phyloP scores from a whole-genome alignment of 2,888 invertebrate species.

The Drosophila stalkeri region DNA sequence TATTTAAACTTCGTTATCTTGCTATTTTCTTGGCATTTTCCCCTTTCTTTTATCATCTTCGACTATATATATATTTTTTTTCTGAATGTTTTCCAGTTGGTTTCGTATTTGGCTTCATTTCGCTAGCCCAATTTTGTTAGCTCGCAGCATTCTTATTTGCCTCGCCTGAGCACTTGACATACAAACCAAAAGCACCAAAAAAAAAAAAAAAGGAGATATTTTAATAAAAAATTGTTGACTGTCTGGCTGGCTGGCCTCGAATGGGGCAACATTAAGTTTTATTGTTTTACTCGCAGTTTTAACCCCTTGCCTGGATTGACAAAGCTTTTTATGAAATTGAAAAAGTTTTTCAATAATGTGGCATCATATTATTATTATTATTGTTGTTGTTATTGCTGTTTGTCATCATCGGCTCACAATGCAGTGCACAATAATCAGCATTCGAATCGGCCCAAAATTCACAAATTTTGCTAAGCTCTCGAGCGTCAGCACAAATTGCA shows the following conservation, averaged over 20 bases:
- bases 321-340: constrained; percentile 79
- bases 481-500: constrained; percentile 39
- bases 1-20: background rate
- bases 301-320: constrained; percentile 66
- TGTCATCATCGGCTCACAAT: constrained; percentile 11
- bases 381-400: constrained; percentile 27
- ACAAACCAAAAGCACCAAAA: constrained; percentile 20
- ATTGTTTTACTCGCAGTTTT: constrained; percentile 62
- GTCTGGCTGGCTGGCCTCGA: constrained; percentile 5
- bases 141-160: constrained; percentile 50
- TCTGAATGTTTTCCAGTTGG: constrained; percentile 55
- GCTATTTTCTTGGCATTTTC: constrained; percentile 20
- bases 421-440: constrained; percentile 30
- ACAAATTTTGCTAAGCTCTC: background rate
- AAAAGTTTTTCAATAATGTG: constrained; percentile 83
- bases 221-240: constrained; percentile 62
- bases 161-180: constrained; percentile 50
- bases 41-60: constrained; percentile 3
- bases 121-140: constrained; percentile 75
- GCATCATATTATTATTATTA: constrained; percentile 50
- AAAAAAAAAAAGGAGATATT: constrained; percentile 35
- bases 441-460: background rate
- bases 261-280: constrained; percentile 37
- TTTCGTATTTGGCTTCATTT: constrained; percentile 67
- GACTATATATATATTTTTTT: background rate